Base-by-base conservation (phyloP, 2,888 invertebrate genomes). In the Trichacis sp. region DNA sequence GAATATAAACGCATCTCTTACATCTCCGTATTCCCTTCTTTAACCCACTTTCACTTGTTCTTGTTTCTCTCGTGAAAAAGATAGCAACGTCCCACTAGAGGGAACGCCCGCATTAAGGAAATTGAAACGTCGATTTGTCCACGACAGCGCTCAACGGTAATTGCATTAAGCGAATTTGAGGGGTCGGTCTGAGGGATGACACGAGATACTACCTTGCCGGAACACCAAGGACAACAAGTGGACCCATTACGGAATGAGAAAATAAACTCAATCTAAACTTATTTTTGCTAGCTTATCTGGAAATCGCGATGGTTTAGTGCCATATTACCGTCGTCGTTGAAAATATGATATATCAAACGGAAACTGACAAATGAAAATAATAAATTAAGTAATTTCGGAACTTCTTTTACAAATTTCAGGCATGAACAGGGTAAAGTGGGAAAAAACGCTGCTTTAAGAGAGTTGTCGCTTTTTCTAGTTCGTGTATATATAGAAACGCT, bases 101-200 rank as follows among this genome's bases (percentile, higher is more conserved):
- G 67, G 53, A 64, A 65, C 63, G 62, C 68, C 52, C 61, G 81
- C 84, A 84, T 84, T 84, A 84, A 79, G 79, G 82, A 84, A 84
- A 84, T 83, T 84, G 83, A 84, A 83, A 83, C 82, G 83, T 82
- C 83, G 83, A 84, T 84, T 84, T 81, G 81, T 81, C 77, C 80
- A 76, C 74, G 74, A 78, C 72, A 75, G 73, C 65, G 70, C 68
- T 73, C 74, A 69, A 74, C 74, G 75, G 77, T 84, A 83, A 83
- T 83, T 82, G 75, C 72, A 78, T 82, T 82, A 82, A 73, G 76
- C 72, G 52, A 60, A 42, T 61, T 64, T 58, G 58, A 58, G 57
- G 69, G 66, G 63, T 53, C 51, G 33, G 29, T 14, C 29, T 58
- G 19, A 50, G 62, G 65, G 54, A 63, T 50, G 42, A 64, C 56